These are phyloP conservation scores for Pelobates cultripes DNA, from an alignment of 2,797 vertebrate species.

Conservation along the genomic window DNA sequence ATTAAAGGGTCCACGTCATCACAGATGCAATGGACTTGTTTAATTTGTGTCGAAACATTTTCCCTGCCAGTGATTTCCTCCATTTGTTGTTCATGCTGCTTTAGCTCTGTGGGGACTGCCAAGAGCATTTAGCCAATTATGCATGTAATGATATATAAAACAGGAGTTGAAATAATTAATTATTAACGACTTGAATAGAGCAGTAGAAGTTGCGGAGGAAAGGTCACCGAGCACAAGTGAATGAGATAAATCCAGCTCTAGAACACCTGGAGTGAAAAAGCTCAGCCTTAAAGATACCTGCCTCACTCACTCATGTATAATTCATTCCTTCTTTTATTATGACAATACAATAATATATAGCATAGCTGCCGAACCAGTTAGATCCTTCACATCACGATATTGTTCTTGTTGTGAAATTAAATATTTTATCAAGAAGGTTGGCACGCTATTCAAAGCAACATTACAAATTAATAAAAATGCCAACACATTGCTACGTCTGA, in stretches of 20 bases:
- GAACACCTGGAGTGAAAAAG: slow-evolving; percentile 42
- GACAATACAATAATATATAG: slow-evolving; percentile 46
- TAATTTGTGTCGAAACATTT: slow-evolving; percentile 25
- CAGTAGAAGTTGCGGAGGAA: slow-evolving; percentile 38
- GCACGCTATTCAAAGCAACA: slow-evolving; percentile 19
- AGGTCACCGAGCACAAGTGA: slow-evolving; percentile 45
- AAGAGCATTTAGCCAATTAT: slow-evolving; percentile 51
- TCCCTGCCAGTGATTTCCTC: slow-evolving; percentile 27
- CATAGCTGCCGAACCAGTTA: slow-evolving; percentile 26
- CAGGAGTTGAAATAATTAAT: slow-evolving; percentile 45
- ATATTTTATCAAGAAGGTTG: slow-evolving; percentile 45
- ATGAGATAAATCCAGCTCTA: slow-evolving; percentile 38
- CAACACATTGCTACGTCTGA: background rate
- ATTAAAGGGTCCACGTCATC: slow-evolving; percentile 17
- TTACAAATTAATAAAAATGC: background rate
- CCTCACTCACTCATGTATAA: slow-evolving; percentile 47
- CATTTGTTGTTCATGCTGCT: slow-evolving; percentile 41
- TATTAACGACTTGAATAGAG: slow-evolving; percentile 38
- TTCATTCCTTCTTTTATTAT: slow-evolving; percentile 49
- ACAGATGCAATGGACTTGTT: slow-evolving; percentile 13
- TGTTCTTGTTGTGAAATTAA: slow-evolving; percentile 47
- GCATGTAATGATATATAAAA: slow-evolving; percentile 47
- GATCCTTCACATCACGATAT: slow-evolving; percentile 30
- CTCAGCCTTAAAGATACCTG: slow-evolving; percentile 40
- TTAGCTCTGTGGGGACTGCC: slow-evolving; percentile 20